Base-by-base conservation (phyloP, 2,888 invertebrate genomes). In the Brachyptera risi region DNA sequence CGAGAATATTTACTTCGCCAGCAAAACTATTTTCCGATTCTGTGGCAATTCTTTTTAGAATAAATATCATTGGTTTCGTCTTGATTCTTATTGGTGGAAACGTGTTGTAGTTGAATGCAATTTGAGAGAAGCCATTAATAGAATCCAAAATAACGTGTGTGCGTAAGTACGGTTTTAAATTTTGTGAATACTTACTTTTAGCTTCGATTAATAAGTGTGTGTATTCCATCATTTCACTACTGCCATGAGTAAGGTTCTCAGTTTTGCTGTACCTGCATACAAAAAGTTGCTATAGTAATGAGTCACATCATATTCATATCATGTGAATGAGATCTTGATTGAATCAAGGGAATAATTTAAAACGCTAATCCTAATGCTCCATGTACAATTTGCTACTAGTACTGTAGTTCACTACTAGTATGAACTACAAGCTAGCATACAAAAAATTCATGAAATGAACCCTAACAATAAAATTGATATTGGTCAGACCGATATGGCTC, bases 131-230 rank as follows among this genome's bases (percentile, higher is more conserved):
- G 58, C 90, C 87, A 68, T 93, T 90, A 17, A 93, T 80, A 58
- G 84, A 84, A 69, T 90, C 88, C 61, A 93, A 73, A 47, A 88
- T 82, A 44, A 85, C 83, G 70, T 90, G 92, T 0, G 90, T 87
- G 63, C 85, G 80, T 11, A 82, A 75, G 67, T 90, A 87, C 0
- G 83, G 80, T 71, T 87, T 85, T 68, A 92, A 78, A 66, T 83
- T 86, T 5, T 83, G 76, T 0, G 88, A 89, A 73, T 89, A 88
- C 78, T 88, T 90, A 71, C 86, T 90, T 74, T 88, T 91, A 0
- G 88, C 89, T 78, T 92, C 93, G 27, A 90, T 76, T 60, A 95
- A 75, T 51, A 95, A 77, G 75, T 94, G 90, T 1, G 90, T 87
- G 70, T 84, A 94, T 60, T 79, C 76, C 66, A 83, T 80, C 69